Evolutionary conservation across 2,888 invertebrate genomes (phyloP).

Genomic region (Merodon equestris): DNA sequence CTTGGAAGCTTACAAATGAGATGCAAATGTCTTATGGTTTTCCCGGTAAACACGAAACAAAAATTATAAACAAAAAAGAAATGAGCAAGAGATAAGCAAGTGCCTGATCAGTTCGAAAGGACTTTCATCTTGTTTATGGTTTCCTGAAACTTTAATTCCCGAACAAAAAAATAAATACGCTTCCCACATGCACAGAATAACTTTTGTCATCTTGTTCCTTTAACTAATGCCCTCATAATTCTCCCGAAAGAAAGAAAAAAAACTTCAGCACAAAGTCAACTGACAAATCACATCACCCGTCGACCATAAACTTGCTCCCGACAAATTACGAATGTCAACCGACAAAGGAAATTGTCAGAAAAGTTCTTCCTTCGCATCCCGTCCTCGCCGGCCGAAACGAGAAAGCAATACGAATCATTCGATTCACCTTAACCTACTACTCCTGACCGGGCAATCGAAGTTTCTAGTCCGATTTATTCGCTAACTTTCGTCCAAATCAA

Average conservation of each 20-base stretch:
- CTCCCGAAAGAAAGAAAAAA: too few species aligned
- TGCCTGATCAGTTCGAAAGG: too few species aligned
- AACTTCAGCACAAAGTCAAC: not conserved
- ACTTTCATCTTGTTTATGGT: not conserved
- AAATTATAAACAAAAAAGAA: too few species aligned
- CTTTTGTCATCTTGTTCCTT: too few species aligned
- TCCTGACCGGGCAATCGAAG: slow-evolving; percentile 13
- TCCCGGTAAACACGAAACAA: too few species aligned
- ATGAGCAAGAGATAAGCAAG: too few species aligned
- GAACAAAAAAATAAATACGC: too few species aligned
- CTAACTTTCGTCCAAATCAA: slow-evolving; percentile 29
- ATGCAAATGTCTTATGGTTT: too few species aligned
- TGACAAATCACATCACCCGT: slow-evolving; percentile 26
- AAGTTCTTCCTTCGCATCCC: slow-evolving; percentile 11
- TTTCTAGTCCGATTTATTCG: slow-evolving; percentile 42
- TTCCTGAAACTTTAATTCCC: slow-evolving; percentile 21
- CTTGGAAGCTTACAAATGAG: too few species aligned
- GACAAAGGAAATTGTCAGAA: slow-evolving; percentile 11
- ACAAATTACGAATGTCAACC: slow-evolving; percentile 29
- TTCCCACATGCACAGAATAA: too few species aligned
- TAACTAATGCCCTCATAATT: too few species aligned
- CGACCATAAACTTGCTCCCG: slow-evolving; percentile 6
- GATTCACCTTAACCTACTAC: slow-evolving; percentile 48
- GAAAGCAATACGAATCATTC: slow-evolving; percentile 31
- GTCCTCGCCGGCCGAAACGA: too few species aligned